Evolutionary conservation across 35 echinoderm and acorn worm genomes (phyloP), one percentile per base, ranked within the genome.

Genomic region (Amphiura filiformis): DNA sequence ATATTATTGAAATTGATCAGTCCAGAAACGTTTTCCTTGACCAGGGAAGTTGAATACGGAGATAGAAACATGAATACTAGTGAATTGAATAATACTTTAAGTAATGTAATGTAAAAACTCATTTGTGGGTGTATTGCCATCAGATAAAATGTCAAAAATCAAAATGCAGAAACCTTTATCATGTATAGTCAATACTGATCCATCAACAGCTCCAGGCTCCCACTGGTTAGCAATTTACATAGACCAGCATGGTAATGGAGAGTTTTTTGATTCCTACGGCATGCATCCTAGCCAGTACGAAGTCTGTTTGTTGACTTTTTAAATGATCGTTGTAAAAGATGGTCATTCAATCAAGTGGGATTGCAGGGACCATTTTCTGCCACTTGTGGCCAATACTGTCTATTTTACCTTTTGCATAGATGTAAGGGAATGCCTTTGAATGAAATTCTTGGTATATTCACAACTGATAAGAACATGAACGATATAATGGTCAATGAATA

Each of bases 171-270:
- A 39, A 7, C 88, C 56, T 40, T 57, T 38, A 20, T 57, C 49
- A 0, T 39, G 87, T 22, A 39, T 87, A 17, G 83, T 81, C 33
- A 91, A 87, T 41, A 40, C 79, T 31, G 90, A 91, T 22, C 76
- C 75, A 1, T 32, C 57, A 5, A 7, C 34, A 31, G n/a, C 26
- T 1, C 84, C 83, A 0, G 84, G 90, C 28, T 11, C 36, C 0
- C 83, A 91, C 57, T 91, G 90, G 90, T 31, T 86, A 9, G 90
- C 82, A 12, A 81, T 91, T 42, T 91, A 40, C 78, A 81, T 92
- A 52, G 39, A 32, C 3, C 17, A 36, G 30, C 22, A 87, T 47
- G 39, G 77, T 0, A 65, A 9, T 13, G 77, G 35, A 0, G 78
- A 87, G 35, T 82, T 34, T 57, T 92, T 87, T 65, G 47, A 87